phyloP scores from a whole-genome alignment of 2,113 vertebrate genomes.

The Synchiropus splendidus region DNA sequence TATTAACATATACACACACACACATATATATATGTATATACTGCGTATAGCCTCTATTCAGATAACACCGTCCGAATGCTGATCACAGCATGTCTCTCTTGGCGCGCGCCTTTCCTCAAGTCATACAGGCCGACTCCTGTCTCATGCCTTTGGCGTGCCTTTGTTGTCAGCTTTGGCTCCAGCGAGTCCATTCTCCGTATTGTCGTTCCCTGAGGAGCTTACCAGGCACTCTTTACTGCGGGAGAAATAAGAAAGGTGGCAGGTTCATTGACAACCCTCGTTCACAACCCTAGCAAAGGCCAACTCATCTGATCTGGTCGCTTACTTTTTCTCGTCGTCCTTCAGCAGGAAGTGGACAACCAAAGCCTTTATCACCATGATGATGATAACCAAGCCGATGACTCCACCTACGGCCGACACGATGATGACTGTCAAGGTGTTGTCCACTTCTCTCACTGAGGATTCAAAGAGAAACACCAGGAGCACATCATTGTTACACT shows the following conservation, averaged over 20 bases:
- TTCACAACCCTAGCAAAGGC: background rate
- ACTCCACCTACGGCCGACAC: constrained; percentile 77
- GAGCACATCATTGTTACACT: no score
- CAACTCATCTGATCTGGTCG: background rate
- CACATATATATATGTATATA: constrained; percentile 25
- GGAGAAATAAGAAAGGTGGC: constrained; percentile 9
- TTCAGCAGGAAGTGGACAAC: constrained; percentile 78
- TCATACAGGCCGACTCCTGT: constrained; percentile 12
- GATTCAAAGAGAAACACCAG: no score
- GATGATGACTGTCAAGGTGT: constrained; percentile 81
- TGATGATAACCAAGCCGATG: constrained; percentile 77
- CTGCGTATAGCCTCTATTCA: no score
- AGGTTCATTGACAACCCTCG: background rate
- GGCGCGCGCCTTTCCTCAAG: no score
- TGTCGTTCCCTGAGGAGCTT: constrained; percentile 89
- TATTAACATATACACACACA: constrained; percentile 51
- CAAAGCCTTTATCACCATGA: constrained; percentile 83
- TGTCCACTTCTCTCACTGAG: constrained; percentile 85
- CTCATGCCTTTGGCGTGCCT: constrained; percentile 84
- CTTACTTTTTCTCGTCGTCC: constrained; percentile 87
- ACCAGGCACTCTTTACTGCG: constrained; percentile 92
- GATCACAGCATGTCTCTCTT: no score
- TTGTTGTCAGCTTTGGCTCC: constrained; percentile 90
- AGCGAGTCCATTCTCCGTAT: constrained; percentile 87
- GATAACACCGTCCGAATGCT: no score